Conservation (phyloP, 2,888 invertebrate species). For the Cerastis leucographa region DNA sequence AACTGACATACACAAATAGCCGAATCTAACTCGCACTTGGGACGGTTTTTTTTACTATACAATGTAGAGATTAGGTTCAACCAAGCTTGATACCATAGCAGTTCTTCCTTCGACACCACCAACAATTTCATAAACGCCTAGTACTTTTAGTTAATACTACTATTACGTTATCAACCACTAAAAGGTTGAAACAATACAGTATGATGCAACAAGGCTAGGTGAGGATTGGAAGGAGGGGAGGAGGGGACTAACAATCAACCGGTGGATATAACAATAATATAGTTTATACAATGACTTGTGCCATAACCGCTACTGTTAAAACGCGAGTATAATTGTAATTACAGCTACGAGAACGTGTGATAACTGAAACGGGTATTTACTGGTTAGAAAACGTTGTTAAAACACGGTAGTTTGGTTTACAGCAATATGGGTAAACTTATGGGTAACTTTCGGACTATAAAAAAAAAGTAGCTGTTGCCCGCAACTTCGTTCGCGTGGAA, state of each 20-base stretch:
- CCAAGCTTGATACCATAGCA: no score
- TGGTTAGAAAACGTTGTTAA: background rate
- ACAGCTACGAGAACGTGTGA: slow-evolving; percentile 33
- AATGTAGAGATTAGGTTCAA: no score
- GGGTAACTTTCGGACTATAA: no score
- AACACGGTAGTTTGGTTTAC: background rate
- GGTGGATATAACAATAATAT: slow-evolving; percentile 54
- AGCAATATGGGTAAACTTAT: no score
- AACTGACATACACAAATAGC: no score
- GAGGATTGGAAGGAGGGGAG: background rate
- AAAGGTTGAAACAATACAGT: slow-evolving; percentile 48
- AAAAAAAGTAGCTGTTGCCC: no score
- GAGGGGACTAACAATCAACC: slow-evolving; percentile 49
- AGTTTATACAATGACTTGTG: slow-evolving; percentile 52
- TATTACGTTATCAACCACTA: slow-evolving; percentile 20
- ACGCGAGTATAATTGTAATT: slow-evolving; percentile 45
- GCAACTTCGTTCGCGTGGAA: no score
- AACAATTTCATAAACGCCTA: background rate
- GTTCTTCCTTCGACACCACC: background rate
- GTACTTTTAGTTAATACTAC: slow-evolving; percentile 2
- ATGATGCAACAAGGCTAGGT: slow-evolving; percentile 50
- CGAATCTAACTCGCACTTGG: no score
- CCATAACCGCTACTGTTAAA: slow-evolving; percentile 42
- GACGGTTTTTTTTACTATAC: no score
- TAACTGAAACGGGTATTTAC: slow-evolving; percentile 20